Evolutionary conservation across 2,113 vertebrate genomes (phyloP).

Genomic region (Caloenas nicobarica): DNA sequence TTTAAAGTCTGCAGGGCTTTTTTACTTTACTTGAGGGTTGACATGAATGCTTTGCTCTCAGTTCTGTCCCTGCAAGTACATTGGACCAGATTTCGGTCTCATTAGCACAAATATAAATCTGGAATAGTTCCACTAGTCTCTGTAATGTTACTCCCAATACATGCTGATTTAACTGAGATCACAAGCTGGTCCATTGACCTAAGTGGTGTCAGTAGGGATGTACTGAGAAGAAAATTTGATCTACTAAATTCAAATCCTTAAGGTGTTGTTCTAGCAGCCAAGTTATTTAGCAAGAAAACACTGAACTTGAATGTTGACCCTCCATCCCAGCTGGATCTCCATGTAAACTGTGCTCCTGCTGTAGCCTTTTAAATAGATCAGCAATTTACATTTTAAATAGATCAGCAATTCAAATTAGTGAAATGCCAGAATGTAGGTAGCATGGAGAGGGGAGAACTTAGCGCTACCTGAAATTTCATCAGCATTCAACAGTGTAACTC

Average conservation of each 20-base stretch:
- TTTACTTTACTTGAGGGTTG: not conserved
- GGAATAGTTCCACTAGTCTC: slow-evolving; percentile 50
- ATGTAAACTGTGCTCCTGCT: slow-evolving; percentile 61
- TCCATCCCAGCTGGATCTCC: slow-evolving; percentile 65
- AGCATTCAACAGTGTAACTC: not conserved
- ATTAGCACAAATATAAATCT: slow-evolving; percentile 58
- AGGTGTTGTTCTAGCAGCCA: slow-evolving; percentile 65
- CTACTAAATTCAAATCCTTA: slow-evolving; percentile 68
- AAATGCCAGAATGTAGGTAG: slow-evolving; percentile 39
- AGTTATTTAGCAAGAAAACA: slow-evolving; percentile 67
- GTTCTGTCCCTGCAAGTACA: not conserved
- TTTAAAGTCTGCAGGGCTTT: not conserved
- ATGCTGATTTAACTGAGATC: slow-evolving; percentile 63
- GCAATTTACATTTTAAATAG: slow-evolving; percentile 70
- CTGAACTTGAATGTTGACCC: slow-evolving; percentile 65
- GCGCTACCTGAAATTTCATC: slow-evolving; percentile 10
- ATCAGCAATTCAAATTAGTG: slow-evolving; percentile 60
- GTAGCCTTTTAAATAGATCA: slow-evolving; percentile 68
- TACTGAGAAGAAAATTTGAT: slow-evolving; percentile 63
- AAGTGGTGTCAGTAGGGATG: slow-evolving; percentile 64
- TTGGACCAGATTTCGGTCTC: slow-evolving; percentile 48
- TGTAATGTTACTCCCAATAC: slow-evolving; percentile 54
- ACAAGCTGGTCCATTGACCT: slow-evolving; percentile 69
- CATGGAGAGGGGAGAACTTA: not conserved
- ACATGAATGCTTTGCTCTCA: slow-evolving; percentile 14